Conservation (phyloP, 1,140 invertebrate species). For the Macrosteles quadrilineatus region DNA sequence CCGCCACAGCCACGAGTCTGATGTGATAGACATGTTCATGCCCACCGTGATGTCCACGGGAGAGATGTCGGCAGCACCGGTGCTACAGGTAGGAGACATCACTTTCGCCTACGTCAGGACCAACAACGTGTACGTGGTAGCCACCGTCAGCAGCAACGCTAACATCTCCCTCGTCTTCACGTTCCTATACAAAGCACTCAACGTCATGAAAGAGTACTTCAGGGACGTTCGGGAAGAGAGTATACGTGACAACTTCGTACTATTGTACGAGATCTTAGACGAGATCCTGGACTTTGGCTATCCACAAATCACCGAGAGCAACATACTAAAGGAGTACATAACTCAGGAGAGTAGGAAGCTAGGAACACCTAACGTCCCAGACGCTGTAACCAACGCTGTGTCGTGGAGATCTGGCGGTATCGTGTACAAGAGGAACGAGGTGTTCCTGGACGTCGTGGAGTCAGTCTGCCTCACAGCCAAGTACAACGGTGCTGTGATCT, state of each 20-base stretch:
- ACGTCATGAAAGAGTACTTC: slow-evolving; percentile 97
- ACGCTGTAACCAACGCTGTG: slow-evolving; percentile 99
- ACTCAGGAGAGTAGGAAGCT: slow-evolving; percentile 99
- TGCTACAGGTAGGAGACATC: slow-evolving; percentile 86
- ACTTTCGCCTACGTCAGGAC: slow-evolving; percentile 99
- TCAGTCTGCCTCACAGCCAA: slow-evolving; percentile 97
- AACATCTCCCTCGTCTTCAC: slow-evolving; percentile 97
- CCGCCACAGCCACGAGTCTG: slow-evolving; percentile 95
- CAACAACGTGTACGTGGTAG: slow-evolving; percentile 98
- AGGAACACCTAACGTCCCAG: slow-evolving; percentile 90
- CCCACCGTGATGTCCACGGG: slow-evolving; percentile 97
- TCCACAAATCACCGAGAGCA: slow-evolving; percentile 98
- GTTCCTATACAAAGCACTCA: slow-evolving; percentile 96
- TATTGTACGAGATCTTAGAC: slow-evolving; percentile 97
- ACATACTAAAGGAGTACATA: slow-evolving; percentile 94
- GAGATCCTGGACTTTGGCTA: slow-evolving; percentile 99
- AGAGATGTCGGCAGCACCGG: slow-evolving; percentile 94
- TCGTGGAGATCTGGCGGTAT: slow-evolving; percentile 99
- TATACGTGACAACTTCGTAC: slow-evolving; percentile 98
- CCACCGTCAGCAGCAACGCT: slow-evolving; percentile 96
- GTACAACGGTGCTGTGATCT: slow-evolving; percentile 95
- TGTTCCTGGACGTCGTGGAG: slow-evolving; percentile 99
- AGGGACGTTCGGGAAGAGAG: slow-evolving; percentile 99
- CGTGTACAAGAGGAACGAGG: slow-evolving; percentile 99
- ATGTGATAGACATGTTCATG: slow-evolving; percentile 99